Evolutionary conservation across 1,140 invertebrate species (phyloP), one percentile per base, ranked within the genome.

Genomic region (Physella acuta): DNA sequence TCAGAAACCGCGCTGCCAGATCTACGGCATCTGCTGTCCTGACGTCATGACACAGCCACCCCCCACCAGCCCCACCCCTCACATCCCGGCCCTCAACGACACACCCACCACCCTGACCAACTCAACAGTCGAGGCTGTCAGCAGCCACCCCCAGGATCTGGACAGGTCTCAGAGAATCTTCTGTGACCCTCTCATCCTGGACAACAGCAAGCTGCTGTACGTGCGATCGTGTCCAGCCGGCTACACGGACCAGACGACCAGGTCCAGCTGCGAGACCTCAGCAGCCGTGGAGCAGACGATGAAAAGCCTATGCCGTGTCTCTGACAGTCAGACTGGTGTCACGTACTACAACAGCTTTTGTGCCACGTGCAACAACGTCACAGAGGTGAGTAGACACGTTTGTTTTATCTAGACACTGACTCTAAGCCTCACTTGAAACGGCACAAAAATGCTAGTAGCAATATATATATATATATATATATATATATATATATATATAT

Each of bases 311-410:
- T 16, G 17, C 17, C 24, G 20, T 26, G 56, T 58, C 14, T 30
- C 24, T 5, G 56, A 58, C 56, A 26, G 17, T 5, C 5, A 8
- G 2, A 58, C 56, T 30, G 56, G 56, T 2, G n/a, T n/a, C 30
- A 30, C 28, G 17, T 58, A 30, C 30, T 58, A 28, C 33, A 58
- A 58, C 30, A 30, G 33, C 2, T 58, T 4, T 20, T 58, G 56
- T 20, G 56, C 56, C 20, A 20, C 2, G 8, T 58, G 56, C 33
- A 58, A 58, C 56, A 58, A 58, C 20, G 56, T 30, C 4, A 58
- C 56, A 5, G 20, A 58, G 4, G 56, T 58, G 33, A 58, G 56
- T 58, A 58, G n/a, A n/a, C n/a, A n/a, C n/a, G n/a, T n/a, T n/a
- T n/a, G n/a, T n/a, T n/a, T n/a, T n/a, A n/a, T n/a, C n/a, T n/a